phyloP scores from a whole-genome alignment of 2,113 vertebrate genomes.

The Addax nasomaculatus region DNA sequence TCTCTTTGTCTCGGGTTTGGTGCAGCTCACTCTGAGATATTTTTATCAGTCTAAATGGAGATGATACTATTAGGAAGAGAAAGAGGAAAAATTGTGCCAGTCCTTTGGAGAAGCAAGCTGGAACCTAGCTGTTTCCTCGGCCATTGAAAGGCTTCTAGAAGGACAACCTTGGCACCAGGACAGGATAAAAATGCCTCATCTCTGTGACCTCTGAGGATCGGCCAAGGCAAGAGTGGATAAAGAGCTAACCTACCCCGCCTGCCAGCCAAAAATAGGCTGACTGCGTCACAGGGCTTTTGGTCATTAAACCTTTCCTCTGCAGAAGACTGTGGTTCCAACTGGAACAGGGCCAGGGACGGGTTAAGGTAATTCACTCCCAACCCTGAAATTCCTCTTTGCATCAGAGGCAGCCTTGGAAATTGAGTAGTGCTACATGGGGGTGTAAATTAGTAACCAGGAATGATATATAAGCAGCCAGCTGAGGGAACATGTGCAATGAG shows the following conservation, averaged over 20 bases:
- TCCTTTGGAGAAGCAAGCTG: not conserved
- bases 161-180: not conserved
- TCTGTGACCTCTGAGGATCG: not conserved
- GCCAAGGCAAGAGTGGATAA: not conserved
- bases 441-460: not conserved
- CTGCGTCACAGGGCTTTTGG: not conserved
- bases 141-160: not conserved
- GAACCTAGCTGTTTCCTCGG: not conserved
- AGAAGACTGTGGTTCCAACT: not conserved
- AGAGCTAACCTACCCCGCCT: not conserved
- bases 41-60: not conserved
- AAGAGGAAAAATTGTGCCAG: not conserved
- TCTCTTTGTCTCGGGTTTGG: fast-evolving
- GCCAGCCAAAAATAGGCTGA: slow-evolving; percentile 8
- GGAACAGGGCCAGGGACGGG: not conserved
- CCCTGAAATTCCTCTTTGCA: not conserved
- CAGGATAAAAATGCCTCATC: not conserved
- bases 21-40: not conserved
- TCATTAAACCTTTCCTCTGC: not conserved
- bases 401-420: not conserved
- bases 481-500: not conserved
- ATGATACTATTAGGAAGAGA: not conserved
- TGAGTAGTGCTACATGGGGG: not conserved
- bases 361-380: not conserved
- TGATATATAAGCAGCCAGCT: not conserved